Evolutionary conservation across 2,797 vertebrate genomes (phyloP).

Genomic region (Onychomys torridus): DNA sequence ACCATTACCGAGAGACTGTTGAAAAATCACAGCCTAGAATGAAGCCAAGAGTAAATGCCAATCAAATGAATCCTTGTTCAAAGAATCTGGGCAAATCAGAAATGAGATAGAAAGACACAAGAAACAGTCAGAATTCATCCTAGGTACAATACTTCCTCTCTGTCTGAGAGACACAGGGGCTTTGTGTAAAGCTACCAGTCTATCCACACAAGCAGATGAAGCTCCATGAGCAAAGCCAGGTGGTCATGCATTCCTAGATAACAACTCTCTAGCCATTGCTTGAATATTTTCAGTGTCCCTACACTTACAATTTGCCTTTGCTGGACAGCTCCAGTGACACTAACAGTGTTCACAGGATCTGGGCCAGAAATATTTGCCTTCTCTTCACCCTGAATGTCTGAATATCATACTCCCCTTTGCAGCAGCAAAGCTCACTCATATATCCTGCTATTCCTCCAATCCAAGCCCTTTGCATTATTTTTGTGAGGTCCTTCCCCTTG

Average conservation of each 20-base stretch:
- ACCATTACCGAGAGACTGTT: neutral
- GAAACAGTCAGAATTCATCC: neutral
- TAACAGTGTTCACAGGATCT: neutral
- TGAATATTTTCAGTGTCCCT: neutral
- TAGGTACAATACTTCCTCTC: neutral
- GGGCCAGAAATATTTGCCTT: constrained; percentile 16
- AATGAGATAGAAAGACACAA: neutral
- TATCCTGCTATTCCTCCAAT: neutral
- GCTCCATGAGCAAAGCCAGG: neutral
- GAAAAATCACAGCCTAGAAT: neutral
- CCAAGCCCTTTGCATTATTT: neutral
- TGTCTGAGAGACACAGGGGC: neutral
- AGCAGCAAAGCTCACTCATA: neutral
- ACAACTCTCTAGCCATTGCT: neutral
- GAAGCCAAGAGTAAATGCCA: constrained; percentile 40
- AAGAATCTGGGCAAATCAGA: neutral
- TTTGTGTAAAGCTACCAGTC: neutral
- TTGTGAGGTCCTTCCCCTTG: neutral
- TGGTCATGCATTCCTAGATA: neutral
- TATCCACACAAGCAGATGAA: neutral
- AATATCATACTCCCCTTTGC: constrained; percentile 10
- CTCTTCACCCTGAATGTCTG: neutral
- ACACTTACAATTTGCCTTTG: neutral
- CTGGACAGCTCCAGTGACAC: neutral
- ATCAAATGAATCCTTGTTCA: neutral